Conservation (phyloP, 2,797 vertebrate genomes). For the Discoglossus pictus region DNA sequence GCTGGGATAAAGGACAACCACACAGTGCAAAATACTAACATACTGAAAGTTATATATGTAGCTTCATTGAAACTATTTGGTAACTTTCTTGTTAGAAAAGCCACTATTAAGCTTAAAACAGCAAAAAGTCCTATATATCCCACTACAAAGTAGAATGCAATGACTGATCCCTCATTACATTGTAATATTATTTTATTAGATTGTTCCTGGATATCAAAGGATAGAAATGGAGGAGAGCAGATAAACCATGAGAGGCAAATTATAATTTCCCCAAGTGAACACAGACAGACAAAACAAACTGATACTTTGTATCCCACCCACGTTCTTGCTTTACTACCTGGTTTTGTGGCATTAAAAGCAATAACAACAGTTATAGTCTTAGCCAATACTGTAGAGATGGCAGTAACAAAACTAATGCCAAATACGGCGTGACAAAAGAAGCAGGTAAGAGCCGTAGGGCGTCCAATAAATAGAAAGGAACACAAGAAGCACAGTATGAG, state of each 20-base stretch:
- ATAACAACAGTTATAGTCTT: slow-evolving; percentile 40
- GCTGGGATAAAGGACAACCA: slow-evolving; percentile 42
- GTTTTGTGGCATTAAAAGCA: slow-evolving; percentile 37
- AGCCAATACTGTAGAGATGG: slow-evolving; percentile 35
- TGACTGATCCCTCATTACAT: slow-evolving; percentile 34
- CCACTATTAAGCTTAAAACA: slow-evolving; percentile 33
- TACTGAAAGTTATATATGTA: slow-evolving; percentile 40
- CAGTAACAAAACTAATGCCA: slow-evolving; percentile 32
- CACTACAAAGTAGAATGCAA: slow-evolving; percentile 22
- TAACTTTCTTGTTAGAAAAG: slow-evolving; percentile 39
- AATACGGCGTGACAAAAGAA: slow-evolving; percentile 29
- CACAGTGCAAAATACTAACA: slow-evolving; percentile 38
- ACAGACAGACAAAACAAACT: slow-evolving; percentile 5
- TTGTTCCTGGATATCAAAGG: slow-evolving; percentile 2
- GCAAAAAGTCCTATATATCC: slow-evolving; percentile 38
- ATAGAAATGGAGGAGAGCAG: slow-evolving; percentile 23
- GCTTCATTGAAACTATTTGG: slow-evolving; percentile 42
- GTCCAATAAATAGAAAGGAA: slow-evolving; percentile 43
- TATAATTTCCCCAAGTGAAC: slow-evolving; percentile 14
- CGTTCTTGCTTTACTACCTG: slow-evolving; percentile 25
- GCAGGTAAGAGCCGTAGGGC: slow-evolving; percentile 14
- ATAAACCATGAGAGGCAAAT: slow-evolving; percentile 29
- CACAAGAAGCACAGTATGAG: slow-evolving; percentile 28
- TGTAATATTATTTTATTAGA: slow-evolving; percentile 7
- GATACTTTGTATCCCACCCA: slow-evolving; percentile 22